Conservation (phyloP, 1,140 invertebrate genomes). For the Euborellia annulipes region DNA sequence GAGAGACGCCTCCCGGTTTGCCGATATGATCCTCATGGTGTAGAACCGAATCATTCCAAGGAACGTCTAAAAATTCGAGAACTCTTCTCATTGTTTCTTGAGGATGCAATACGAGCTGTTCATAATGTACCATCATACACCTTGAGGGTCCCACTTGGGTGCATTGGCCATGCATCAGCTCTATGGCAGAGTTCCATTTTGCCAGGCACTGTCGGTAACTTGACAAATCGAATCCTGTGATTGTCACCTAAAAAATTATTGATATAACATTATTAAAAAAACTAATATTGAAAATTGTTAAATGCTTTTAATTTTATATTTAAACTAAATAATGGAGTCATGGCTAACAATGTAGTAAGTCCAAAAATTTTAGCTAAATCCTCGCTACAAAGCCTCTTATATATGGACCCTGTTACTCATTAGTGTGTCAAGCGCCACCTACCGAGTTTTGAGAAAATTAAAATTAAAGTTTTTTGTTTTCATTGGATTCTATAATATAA, state of each 20-base stretch:
- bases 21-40: slow-evolving; percentile 97
- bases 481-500: too few relatives aligned
- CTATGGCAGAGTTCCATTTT: slow-evolving; percentile 93
- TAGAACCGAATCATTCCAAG: slow-evolving; percentile 90
- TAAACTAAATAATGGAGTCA: slow-evolving; percentile 1
- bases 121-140: slow-evolving; percentile 89
- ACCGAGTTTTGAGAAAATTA: too few relatives aligned
- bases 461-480: too few relatives aligned
- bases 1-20: slow-evolving; percentile 79
- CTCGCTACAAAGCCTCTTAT: too few relatives aligned
- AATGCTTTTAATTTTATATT: slow-evolving; percentile 2
- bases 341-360: background rate
- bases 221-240: slow-evolving; percentile 90
- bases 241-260: slow-evolving; percentile 58
- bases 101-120: slow-evolving; percentile 91
- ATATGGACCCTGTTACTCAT: too few relatives aligned
- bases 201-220: slow-evolving; percentile 85
- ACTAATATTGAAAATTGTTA: too few relatives aligned
- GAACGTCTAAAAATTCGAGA: slow-evolving; percentile 76
- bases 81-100: slow-evolving; percentile 78
- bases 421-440: too few relatives aligned
- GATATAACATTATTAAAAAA: slow-evolving; percentile 10
- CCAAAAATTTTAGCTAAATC: too few relatives aligned
- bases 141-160: slow-evolving; percentile 61
- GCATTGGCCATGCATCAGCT: slow-evolving; percentile 90